Percentiles rank a stretch among this genome's conserved stretches.
These are phyloP conservation scores for Agriopis leucophaearia DNA, from an alignment of 2,888 invertebrate species.

Conservation along the genomic window DNA sequence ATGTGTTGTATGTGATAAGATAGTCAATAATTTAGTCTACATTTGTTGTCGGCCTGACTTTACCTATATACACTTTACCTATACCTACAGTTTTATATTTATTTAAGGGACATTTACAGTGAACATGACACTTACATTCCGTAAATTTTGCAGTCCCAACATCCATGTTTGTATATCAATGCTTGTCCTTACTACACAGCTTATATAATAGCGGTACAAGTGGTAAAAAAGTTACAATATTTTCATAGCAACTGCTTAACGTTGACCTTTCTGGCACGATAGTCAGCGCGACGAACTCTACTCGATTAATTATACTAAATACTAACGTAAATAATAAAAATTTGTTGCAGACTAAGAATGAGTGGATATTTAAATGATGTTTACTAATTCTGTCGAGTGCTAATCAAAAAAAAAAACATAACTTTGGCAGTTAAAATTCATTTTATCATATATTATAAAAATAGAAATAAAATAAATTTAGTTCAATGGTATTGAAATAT, in stretches of 20 bases:
- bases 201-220: slow-evolving; percentile 1
- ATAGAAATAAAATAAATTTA: no score
- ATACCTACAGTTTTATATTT: no score
- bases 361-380: not conserved
- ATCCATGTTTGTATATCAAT: no score
- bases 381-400: not conserved
- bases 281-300: slow-evolving; percentile 34
- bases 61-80: no score
- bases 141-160: no score
- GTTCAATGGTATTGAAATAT: no score
- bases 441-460: not conserved
- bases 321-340: slow-evolving; percentile 14
- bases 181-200: no score
- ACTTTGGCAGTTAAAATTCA: not conserved
- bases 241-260: slow-evolving; percentile 29
- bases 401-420: not conserved
- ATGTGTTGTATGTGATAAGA: no score
- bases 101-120: no score
- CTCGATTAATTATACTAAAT: slow-evolving; percentile 36
- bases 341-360: not conserved
- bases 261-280: slow-evolving; percentile 45
- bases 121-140: no score
- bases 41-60: no score
- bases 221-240: slow-evolving; percentile 13
- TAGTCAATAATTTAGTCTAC: no score